Conservation (phyloP, 2,888 invertebrate species). For the Megamerina dolium region DNA sequence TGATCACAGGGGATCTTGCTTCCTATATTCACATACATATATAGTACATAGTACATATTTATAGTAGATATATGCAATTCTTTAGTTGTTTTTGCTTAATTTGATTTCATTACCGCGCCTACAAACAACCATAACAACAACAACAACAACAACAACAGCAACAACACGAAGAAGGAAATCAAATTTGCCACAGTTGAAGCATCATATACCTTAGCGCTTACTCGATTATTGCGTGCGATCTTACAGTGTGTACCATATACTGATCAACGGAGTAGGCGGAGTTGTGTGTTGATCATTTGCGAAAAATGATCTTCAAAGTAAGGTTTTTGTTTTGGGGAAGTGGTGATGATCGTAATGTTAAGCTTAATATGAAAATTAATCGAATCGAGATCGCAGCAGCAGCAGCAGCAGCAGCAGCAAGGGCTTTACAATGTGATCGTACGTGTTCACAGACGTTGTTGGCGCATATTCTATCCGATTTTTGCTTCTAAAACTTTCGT, state of each 20-base stretch:
- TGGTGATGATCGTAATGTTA: no score
- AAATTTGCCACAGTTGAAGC: slow-evolving; percentile 3
- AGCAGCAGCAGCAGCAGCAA: background rate
- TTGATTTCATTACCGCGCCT: slow-evolving; percentile 50
- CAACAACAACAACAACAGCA: background rate
- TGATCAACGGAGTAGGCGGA: no score
- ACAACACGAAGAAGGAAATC: background rate
- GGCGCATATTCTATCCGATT: no score
- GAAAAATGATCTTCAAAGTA: background rate
- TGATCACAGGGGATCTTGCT: no score
- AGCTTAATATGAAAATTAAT: slow-evolving; percentile 48
- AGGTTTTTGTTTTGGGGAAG: no score
- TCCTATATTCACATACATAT: no score
- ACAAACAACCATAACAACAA: slow-evolving; percentile 25
- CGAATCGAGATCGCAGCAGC: slow-evolving; percentile 36
- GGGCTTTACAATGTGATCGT: slow-evolving; percentile 8
- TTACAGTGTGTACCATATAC: slow-evolving; percentile 13
- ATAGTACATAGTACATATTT: no score
- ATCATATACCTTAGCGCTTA: slow-evolving; percentile 5
- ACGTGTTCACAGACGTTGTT: no score
- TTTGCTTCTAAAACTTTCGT: slow-evolving; percentile 11
- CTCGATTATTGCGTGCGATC: background rate
- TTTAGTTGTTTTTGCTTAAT: slow-evolving; percentile 49
- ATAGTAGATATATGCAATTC: no score
- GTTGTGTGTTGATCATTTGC: slow-evolving; percentile 28